phyloP scores from a whole-genome alignment of 1,140 invertebrate genomes.

The Solenopsis fugax region DNA sequence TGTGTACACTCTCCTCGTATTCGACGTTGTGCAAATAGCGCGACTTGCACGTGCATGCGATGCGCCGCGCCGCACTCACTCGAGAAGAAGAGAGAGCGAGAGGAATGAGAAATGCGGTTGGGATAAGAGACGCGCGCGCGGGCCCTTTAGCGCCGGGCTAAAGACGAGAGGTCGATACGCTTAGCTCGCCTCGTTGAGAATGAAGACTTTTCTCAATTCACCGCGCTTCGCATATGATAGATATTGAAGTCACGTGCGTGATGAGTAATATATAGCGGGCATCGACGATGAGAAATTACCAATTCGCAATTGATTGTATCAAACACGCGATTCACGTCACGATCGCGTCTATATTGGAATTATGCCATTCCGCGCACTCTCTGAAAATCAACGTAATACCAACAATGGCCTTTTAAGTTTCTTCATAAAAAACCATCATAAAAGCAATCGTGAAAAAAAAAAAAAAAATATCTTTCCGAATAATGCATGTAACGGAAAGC shows the following conservation, averaged over 20 bases:
- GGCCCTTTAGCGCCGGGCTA: conserved; percentile 14
- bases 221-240: background rate
- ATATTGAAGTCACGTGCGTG: conserved; percentile 19
- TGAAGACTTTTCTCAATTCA: background rate
- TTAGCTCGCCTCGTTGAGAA: background rate
- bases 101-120: conserved; percentile 10
- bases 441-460: background rate
- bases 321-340: background rate
- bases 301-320: conserved; percentile 9
- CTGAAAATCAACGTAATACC: background rate
- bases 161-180: conserved; percentile 45
- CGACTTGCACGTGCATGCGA: conserved; percentile 41
- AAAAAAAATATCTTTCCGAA: background rate
- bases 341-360: background rate
- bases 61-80: background rate
- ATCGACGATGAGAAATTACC: conserved; percentile 10
- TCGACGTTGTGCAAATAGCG: conserved; percentile 48
- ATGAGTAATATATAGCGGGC: background rate
- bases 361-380: background rate
- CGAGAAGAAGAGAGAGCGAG: background rate
- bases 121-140: conserved; percentile 40
- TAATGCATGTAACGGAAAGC: conserved; percentile 11
- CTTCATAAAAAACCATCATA: background rate
- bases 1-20: conserved; percentile 39
- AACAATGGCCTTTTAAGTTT: background rate